These are phyloP conservation scores for Bolborhynchus lineola DNA, from an alignment of 2,113 vertebrate genomes.

Conservation along the genomic window DNA sequence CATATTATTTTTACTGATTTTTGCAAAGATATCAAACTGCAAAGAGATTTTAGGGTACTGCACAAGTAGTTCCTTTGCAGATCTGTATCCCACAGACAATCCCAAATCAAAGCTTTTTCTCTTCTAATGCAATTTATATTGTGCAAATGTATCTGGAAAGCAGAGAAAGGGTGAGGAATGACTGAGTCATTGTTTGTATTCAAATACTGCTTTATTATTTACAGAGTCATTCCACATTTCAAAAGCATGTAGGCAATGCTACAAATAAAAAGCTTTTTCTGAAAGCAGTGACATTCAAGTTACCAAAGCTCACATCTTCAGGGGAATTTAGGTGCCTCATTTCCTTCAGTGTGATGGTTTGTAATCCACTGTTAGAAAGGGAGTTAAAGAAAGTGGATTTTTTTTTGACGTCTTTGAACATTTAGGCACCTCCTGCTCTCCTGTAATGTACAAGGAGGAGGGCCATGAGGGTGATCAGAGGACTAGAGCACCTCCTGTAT, in stretches of 20 bases:
- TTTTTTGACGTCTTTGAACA: neutral
- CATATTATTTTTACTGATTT: neutral
- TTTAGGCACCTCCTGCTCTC: neutral
- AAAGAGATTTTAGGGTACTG: neutral
- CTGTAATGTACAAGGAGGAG: neutral
- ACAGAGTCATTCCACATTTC: neutral
- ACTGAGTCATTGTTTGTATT: constrained; percentile 28
- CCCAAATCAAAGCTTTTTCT: neutral
- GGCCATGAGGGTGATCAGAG: neutral
- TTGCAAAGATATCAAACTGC: neutral
- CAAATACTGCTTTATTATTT: constrained; percentile 34
- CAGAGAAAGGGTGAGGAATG: neutral
- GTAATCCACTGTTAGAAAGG: neutral
- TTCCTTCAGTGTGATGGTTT: neutral
- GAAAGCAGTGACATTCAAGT: neutral
- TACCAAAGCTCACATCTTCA: neutral
- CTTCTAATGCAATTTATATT: neutral
- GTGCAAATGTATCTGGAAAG: neutral
- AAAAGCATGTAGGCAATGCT: neutral
- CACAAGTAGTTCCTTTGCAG: neutral
- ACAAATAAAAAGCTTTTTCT: neutral
- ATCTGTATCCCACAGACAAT: neutral
- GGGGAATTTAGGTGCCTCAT: neutral
- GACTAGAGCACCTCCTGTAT: neutral
- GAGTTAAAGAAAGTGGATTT: neutral